Evolutionary conservation across 2,888 invertebrate genomes (phyloP).

Genomic region (Trachelus troglodyta): DNA sequence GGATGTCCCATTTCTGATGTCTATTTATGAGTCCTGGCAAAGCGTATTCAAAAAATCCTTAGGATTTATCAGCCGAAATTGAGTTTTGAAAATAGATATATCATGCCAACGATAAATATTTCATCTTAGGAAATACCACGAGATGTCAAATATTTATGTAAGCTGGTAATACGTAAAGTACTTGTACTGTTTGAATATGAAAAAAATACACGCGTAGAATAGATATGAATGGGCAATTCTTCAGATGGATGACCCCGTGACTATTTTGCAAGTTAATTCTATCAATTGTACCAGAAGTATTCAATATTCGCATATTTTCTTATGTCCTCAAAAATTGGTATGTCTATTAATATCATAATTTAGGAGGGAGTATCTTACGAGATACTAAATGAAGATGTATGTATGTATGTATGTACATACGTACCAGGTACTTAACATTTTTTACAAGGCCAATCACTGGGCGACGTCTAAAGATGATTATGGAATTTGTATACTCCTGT

Average conservation of each 20-base stretch:
- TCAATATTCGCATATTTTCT: background rate
- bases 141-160: background rate
- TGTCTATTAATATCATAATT: too few relatives aligned
- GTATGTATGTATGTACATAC: too few relatives aligned
- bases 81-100: background rate
- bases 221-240: background rate
- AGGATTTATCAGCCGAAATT: background rate
- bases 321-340: too few relatives aligned
- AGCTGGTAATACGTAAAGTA: background rate
- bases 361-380: too few relatives aligned
- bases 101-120: background rate
- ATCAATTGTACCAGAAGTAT: background rate
- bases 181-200: background rate
- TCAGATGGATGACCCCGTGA: background rate
- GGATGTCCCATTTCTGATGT: too few relatives aligned
- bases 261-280: background rate
- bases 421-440: background rate
- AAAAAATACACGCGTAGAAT: too few relatives aligned
- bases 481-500: background rate
- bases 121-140: background rate
- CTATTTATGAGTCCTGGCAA: too few relatives aligned
- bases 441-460: background rate
- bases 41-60: too few relatives aligned
- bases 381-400: too few relatives aligned
- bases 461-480: background rate